Evolutionary conservation across 2,113 vertebrate species (phyloP).

Genomic region (Anthoscopus minutus): DNA sequence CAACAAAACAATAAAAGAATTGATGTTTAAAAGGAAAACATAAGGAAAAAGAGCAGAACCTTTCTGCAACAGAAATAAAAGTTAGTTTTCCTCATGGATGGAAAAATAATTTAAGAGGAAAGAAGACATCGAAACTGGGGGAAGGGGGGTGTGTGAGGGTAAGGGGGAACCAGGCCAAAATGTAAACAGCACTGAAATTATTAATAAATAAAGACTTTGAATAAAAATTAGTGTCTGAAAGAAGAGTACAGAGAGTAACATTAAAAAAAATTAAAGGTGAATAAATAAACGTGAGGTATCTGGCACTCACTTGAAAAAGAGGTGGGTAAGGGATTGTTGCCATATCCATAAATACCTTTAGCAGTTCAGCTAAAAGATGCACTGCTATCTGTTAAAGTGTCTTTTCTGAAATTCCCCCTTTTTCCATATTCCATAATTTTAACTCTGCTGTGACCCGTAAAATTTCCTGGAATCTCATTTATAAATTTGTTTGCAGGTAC

Average conservation of each 20-base stretch:
- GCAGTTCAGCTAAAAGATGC: background rate
- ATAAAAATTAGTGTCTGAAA: background rate
- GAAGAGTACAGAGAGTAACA: background rate
- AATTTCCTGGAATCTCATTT: conserved; percentile 29
- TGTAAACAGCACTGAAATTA: background rate
- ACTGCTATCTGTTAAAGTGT: conserved; percentile 4
- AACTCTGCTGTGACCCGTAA: conserved; percentile 10
- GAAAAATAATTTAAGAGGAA: background rate
- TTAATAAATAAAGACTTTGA: background rate
- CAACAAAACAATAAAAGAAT: background rate
- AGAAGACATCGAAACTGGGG: background rate
- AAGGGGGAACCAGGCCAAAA: background rate
- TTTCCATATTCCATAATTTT: background rate
- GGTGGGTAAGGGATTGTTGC: background rate
- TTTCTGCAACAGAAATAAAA: background rate
- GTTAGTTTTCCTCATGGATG: background rate
- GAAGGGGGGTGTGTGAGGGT: fast-evolving
- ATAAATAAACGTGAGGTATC: conserved; percentile 7
- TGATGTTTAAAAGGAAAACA: background rate
- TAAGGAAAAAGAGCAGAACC: background rate
- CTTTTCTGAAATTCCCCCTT: background rate
- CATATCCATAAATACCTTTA: conserved; percentile 23
- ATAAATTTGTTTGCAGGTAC: conserved; percentile 47
- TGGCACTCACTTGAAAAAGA: conserved; percentile 10
- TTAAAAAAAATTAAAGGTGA: background rate